Evolutionary conservation across 2,888 invertebrate genomes (phyloP), one percentile per base, ranked within the genome.

Genomic region (Eledone cirrhosa): DNA sequence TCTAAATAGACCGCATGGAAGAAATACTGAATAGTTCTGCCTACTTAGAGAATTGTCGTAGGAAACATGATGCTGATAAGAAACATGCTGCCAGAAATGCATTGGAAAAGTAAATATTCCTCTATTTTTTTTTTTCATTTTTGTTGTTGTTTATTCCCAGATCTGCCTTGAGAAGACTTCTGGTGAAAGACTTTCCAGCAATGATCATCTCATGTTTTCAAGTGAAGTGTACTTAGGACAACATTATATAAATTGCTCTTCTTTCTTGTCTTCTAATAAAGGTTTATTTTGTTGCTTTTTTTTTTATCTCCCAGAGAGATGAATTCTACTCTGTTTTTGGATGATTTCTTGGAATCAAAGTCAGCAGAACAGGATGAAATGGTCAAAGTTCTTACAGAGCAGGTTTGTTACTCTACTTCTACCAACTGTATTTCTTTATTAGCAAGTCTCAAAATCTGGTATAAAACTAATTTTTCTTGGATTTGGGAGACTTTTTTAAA

Each of bases 1-100:
- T 69, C n/a, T 69, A 31, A 19, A 19, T 31, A 90, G 89, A 81
- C 74, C 84, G 83, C n/a, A 90, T 90, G 89, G 83, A 88, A 78
- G 75, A 80, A n/a, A 85, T 87, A 53, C 80, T 90, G 77, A 81
- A 83, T 31, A 88, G 89, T 63, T 83, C 82, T 41, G 84, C 84
- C 19, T 48, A 72, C 27, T 86, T 89, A 81, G 87, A 88, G 63
- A 76, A 78, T 19, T 31, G 85, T 53, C 79, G 87, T 16, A 81
- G 82, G 48, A 82, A 82, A 48, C 85, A 84, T 59, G 78, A 84
- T 59, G 80, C 77, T n/a, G 84, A 85, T 53, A 85, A 86, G 78
- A 85, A 87, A 48, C 77, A 80, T 72, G 79, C 81, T 0, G 81
- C 84, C n/a, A 82, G 83, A 65, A 80, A 84, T 31, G 86, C 86